Conservation (phyloP, 23 tunicate species). For the Aplidium turbinatum region DNA sequence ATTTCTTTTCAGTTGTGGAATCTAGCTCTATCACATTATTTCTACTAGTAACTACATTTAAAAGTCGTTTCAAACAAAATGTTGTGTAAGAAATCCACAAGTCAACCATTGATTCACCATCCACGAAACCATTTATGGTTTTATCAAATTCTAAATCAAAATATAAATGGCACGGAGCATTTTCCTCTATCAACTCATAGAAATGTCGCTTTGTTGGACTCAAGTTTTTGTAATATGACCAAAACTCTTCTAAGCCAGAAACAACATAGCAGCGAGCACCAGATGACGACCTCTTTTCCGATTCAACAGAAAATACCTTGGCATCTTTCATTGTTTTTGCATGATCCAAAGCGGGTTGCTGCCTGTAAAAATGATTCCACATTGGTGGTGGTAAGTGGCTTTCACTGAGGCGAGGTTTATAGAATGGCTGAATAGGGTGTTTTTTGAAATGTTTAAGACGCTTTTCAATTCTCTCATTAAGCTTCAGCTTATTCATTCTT, state of each 20-base stretch:
- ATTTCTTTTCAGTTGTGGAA: constrained; percentile 65
- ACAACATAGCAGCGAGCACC: constrained; percentile 66
- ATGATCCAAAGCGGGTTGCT: constrained; percentile 58
- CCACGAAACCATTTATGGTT: constrained; percentile 18
- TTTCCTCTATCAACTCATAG: constrained; percentile 76
- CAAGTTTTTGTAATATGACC: constrained; percentile 68
- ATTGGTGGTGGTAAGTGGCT: constrained; percentile 40
- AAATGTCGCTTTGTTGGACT: constrained; percentile 53
- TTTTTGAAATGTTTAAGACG: constrained; percentile 24
- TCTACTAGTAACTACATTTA: constrained; percentile 25
- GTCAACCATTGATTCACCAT: constrained; percentile 47
- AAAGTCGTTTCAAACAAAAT: constrained; percentile 26
- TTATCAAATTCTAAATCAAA: constrained; percentile 83
- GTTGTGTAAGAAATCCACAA: constrained; percentile 40
- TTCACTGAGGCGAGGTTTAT: constrained; percentile 64
- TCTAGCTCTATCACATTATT: constrained; percentile 60
- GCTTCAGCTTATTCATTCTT: background rate
- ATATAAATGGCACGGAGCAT: constrained; percentile 70
- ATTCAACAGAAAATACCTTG: constrained; percentile 68
- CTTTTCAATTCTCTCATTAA: constrained; percentile 24
- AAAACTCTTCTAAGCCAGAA: constrained; percentile 71
- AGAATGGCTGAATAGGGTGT: constrained; percentile 39
- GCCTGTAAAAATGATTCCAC: constrained; percentile 66
- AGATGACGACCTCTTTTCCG: background rate
- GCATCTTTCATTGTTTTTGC: constrained; percentile 22